These are phyloP conservation scores for Streptopelia turtur DNA, from an alignment of 2,797 vertebrate species.

Conservation along the genomic window DNA sequence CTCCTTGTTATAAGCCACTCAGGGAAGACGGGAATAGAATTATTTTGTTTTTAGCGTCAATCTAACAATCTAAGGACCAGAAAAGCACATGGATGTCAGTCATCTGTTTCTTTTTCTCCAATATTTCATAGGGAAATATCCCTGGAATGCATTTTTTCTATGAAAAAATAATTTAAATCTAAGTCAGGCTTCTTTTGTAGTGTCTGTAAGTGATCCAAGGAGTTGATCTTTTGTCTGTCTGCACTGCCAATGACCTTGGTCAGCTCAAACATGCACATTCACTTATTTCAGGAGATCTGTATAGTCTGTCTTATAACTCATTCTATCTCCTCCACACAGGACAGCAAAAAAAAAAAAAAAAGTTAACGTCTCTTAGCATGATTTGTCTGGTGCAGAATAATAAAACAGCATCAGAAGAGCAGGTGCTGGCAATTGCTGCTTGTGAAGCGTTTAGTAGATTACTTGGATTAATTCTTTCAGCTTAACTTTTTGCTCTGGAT, in stretches of 20 bases:
- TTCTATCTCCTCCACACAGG: neutral
- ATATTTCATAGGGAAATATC: neutral
- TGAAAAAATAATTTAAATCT: neutral
- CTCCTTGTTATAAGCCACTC: neutral
- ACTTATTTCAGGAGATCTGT: neutral
- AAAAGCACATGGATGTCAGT: neutral
- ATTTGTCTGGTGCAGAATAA: neutral
- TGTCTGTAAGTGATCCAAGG: neutral
- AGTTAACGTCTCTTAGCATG: neutral
- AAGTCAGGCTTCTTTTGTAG: neutral
- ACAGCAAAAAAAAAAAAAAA: neutral
- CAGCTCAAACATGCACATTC: neutral
- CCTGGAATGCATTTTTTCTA: accelerated
- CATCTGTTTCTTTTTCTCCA: neutral
- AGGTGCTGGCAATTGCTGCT: neutral
- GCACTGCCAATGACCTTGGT: neutral
- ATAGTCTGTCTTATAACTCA: neutral
- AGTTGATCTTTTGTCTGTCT: neutral
- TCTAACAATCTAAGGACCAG: neutral
- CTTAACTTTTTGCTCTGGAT: neutral
- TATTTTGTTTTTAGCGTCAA: neutral
- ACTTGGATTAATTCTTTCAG: neutral
- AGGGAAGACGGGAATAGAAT: neutral
- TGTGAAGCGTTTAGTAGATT: neutral
- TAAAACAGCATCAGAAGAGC: neutral